Percentiles rank a stretch among this genome's conserved stretches.
These are phyloP conservation scores for Peromyscus melanophrys DNA, from an alignment of 2,797 vertebrate genomes.

Conservation along the genomic window DNA sequence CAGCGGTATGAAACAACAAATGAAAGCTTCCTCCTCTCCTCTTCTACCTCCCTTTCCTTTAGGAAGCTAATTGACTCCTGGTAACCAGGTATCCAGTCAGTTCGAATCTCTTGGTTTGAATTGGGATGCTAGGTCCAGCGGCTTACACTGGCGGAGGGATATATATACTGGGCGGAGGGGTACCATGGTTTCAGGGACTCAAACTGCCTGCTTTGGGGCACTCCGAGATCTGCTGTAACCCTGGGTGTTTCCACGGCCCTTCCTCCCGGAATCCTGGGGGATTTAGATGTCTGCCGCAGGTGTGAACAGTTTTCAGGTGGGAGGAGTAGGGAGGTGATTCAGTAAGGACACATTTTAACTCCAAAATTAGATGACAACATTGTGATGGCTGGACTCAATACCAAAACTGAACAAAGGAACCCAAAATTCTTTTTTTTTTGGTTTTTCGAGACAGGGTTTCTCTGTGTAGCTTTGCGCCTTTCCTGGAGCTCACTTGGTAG, in stretches of 20 bases:
- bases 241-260: background rate
- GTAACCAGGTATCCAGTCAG: too few relatives aligned
- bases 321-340: background rate
- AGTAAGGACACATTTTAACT: background rate
- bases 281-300: background rate
- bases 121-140: background rate
- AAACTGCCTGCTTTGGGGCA: background rate
- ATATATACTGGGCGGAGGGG: background rate
- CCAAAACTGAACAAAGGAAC: background rate
- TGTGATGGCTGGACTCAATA: background rate
- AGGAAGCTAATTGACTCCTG: background rate
- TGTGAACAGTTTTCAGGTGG: background rate
- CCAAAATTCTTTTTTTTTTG: background rate
- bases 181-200: background rate
- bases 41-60: background rate
- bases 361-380: background rate
- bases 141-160: background rate
- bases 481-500: too few relatives aligned
- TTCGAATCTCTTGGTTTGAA: background rate
- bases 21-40: background rate
- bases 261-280: background rate
- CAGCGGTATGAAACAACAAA: constrained; percentile 46
- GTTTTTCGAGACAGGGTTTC: too few relatives aligned
- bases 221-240: background rate
- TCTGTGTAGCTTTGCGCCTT: too few relatives aligned